Percentiles rank a stretch among this genome's conserved stretches.
These are phyloP conservation scores for Serilophus lunatus DNA, from an alignment of 2,113 vertebrate species.

Conservation along the genomic window DNA sequence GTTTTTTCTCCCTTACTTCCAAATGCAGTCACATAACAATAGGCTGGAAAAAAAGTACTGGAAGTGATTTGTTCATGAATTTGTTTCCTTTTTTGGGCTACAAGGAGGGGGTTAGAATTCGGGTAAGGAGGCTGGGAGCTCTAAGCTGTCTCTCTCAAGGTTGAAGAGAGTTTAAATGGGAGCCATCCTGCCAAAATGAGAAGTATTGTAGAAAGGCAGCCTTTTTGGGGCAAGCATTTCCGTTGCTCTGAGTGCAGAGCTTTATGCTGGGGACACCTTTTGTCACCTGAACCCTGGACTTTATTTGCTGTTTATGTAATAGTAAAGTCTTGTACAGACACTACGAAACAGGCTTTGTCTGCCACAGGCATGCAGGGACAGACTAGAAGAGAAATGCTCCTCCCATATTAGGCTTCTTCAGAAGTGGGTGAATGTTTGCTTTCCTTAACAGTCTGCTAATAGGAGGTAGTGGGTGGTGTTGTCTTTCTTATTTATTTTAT, in stretches of 20 bases:
- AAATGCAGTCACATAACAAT: slow-evolving; percentile 56
- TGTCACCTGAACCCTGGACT: not conserved
- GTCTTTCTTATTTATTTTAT: slow-evolving; percentile 3
- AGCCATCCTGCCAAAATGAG: not conserved
- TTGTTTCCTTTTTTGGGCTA: slow-evolving; percentile 60
- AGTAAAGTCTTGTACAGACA: not conserved
- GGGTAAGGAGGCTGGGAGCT: not conserved
- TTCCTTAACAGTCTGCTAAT: not conserved
- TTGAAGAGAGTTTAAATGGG: not conserved
- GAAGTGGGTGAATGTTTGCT: slow-evolving; percentile 18
- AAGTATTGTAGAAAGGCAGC: not conserved
- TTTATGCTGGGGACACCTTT: not conserved
- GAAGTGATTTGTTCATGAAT: slow-evolving; percentile 16
- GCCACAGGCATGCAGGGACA: not conserved
- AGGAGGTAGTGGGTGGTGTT: slow-evolving; percentile 11
- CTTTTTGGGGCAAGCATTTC: not conserved
- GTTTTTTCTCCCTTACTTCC: slow-evolving; percentile 17
- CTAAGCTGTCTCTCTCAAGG: not conserved
- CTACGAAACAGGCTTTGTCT: not conserved
- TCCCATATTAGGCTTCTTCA: not conserved
- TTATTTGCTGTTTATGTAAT: not conserved
- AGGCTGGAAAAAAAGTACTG: slow-evolving; percentile 15
- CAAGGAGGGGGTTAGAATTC: not conserved
- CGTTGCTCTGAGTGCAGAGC: not conserved
- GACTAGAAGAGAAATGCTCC: not conserved